Percentiles rank a stretch among this genome's conserved stretches.
Evolutionary conservation across 2,888 invertebrate species (phyloP).

Genomic region (Amiota minor): DNA sequence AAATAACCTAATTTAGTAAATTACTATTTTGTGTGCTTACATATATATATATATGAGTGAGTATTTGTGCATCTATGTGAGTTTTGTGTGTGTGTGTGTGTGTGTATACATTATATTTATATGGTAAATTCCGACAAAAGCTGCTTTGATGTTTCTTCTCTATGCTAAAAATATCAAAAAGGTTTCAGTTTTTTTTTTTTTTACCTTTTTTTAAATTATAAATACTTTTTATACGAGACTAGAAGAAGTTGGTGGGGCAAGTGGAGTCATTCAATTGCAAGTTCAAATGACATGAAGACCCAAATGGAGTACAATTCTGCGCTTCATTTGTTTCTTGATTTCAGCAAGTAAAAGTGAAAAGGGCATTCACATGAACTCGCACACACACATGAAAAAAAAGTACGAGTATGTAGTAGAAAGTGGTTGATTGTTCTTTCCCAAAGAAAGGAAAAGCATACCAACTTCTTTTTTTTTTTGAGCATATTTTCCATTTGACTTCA

Average conservation of each 20-base stretch:
- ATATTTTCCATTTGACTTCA: conserved; percentile 67
- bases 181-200: too few species aligned
- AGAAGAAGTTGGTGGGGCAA: too few species aligned
- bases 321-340: conserved; percentile 15
- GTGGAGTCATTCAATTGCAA: background rate
- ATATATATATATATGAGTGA: conserved; percentile 21
- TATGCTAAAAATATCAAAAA: too few species aligned
- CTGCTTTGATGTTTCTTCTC: too few species aligned
- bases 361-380: background rate
- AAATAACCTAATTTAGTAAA: conserved; percentile 66
- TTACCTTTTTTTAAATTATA: too few species aligned
- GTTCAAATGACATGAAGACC: background rate
- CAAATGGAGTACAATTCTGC: conserved; percentile 10
- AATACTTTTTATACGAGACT: too few species aligned
- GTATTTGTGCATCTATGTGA: conserved; percentile 1
- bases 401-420: background rate
- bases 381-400: background rate
- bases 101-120: too few species aligned
- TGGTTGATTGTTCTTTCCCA: background rate
- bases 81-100: too few species aligned
- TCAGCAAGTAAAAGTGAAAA: background rate
- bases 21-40: conserved; percentile 61
- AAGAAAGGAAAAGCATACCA: conserved; percentile 29
- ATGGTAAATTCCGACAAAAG: too few species aligned
- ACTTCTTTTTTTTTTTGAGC: conserved; percentile 37